Base-by-base conservation (phyloP, 2,113 vertebrate species). In the Catharus minimus region DNA sequence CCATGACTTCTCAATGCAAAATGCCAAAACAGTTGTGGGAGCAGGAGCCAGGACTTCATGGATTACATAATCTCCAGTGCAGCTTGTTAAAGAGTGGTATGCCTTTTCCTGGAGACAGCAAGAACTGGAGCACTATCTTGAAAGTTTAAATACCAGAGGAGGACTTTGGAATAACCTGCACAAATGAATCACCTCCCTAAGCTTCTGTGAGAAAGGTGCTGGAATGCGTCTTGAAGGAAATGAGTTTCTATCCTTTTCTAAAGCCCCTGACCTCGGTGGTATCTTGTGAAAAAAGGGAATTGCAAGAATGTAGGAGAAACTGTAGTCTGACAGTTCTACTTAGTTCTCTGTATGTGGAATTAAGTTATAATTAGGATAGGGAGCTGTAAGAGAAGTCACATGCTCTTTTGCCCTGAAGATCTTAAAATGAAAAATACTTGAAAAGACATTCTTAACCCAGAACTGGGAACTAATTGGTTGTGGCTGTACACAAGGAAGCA, bases 291-390 rank as follows among this genome's bases (percentile, higher is more conserved):
- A 78, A 17, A 90, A 85, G 30, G 79, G 66, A 93, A 87, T 66
- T 82, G 55, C 43, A 94, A 66, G 89, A 93, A 95, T 91, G 74
- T 56, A 80, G 33, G 15, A 82, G 66, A 66, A 92, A 60, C 74
- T 65, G 53, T 55, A 79, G 71, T 66, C 55, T 89, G 87, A 85
- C 95, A 89, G 36, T 43, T 92, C 46, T 73, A 14, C 46, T 94
- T 82, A 91, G 18, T 20, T 89, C 15, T 79, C 62, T 85, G 32
- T 43, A 80, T 2, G 3, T 56, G 64, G 75, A 96, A 89, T 94
- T 87, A 85, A 82, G 55, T 87, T 76, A 76, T 93, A 93, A 92
- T 82, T 94, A 66, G 80, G 5, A 9, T n/a, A 78, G 46, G 69
- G 46, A 89, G 33, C 41, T 5, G 0, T 75, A 75, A 89, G 77